Base-by-base conservation (phyloP, 1,140 invertebrate genomes). In the Euwallacea fornicatus region DNA sequence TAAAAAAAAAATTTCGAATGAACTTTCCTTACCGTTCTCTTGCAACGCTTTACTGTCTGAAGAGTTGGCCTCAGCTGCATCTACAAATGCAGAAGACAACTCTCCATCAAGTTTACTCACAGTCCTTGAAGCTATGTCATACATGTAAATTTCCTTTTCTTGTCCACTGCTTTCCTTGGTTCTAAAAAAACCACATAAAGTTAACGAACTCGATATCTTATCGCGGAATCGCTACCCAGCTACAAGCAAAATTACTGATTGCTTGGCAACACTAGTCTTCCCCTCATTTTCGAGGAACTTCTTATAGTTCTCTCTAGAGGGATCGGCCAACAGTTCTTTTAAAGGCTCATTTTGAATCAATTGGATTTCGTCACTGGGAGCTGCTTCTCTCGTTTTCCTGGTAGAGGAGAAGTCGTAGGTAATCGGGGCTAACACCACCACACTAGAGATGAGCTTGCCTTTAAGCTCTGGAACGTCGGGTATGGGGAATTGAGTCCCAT, bases 111-210 rank as follows among this genome's bases (percentile, higher is more conserved):
- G 80, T 82, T 89, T 91, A 80, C 86, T 93, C 0, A 93, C 89
- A 42, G 84, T 87, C 75, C 78, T 80, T 0, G 88, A 88, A 54
- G 83, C 80, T 8, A 92, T 86, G 76, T 94, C 92, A 78, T 92
- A 93, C 92, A 94, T 93, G 81, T 88, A 94, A 71, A 94, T 93
- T 83, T 93, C 91, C 79, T 90, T 89, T 53, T 88, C 87, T 10
- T 84, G 84, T 16, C 84, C 73, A 61, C 10, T 9, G 11, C 42
- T 42, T 9, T 61, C 42, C 21, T 33, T 33, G 21, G 1, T 33
- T 33, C 21, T 33, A 33, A 33, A 33, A 33, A 33, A 8, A 8
- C 50, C 6, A n/a, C 11, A 53, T n/a, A 15, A 53, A 7, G 6
- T 53, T 6, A 15, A n/a, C 15, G 10, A 50, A 13, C 47, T 50